Evolutionary conservation across 2,113 vertebrate species (phyloP).

Genomic region (Ageneiosus marmoratus): DNA sequence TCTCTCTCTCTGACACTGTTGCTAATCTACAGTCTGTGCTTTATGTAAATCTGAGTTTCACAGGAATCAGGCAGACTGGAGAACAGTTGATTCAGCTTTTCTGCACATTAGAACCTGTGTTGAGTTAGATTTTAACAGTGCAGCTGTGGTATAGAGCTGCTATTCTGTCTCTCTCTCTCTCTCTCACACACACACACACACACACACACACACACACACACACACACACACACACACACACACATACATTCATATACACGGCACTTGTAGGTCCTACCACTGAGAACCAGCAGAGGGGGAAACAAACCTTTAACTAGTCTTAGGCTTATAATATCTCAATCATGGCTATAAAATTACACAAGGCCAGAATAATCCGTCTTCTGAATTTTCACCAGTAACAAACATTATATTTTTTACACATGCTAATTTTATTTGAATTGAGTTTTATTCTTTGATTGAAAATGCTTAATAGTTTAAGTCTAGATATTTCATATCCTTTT

Average conservation of each 20-base stretch:
- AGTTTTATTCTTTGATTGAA: neutral
- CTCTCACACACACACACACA: neutral
- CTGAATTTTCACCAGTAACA: neutral
- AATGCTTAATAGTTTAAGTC: neutral
- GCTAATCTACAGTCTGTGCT: constrained; percentile 37
- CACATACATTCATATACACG: neutral
- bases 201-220: neutral
- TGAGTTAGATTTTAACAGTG: constrained; percentile 39
- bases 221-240: neutral
- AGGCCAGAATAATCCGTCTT: neutral
- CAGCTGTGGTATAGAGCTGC: neutral
- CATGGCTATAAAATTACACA: neutral
- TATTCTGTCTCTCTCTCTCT: neutral
- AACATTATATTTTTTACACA: neutral
- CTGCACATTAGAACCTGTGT: constrained; percentile 2
- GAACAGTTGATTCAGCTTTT: constrained; percentile 39
- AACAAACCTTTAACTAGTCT: neutral
- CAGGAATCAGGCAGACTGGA: constrained; percentile 19
- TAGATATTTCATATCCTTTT: neutral
- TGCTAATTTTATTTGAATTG: neutral
- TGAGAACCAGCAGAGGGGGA: constrained; percentile 55
- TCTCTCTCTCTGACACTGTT: neutral
- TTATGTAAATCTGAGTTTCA: constrained; percentile 39
- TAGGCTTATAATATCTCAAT: neutral
- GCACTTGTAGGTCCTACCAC: constrained; percentile 35